Base-by-base conservation (phyloP, 2,888 invertebrate genomes). In the Brassicogethes aeneus region DNA sequence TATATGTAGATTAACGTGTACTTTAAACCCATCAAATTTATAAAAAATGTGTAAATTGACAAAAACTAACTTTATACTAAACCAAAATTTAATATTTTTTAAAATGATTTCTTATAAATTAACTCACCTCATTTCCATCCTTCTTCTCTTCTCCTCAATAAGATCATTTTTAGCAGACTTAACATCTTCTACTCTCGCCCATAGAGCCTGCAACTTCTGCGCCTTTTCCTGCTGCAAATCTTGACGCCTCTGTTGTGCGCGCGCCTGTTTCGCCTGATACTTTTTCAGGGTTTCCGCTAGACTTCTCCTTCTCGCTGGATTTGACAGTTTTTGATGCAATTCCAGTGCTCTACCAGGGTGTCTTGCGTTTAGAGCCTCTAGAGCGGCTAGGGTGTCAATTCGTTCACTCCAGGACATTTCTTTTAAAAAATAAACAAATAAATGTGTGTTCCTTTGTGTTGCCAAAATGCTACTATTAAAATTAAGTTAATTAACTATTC, bases 301-400 rank as follows among this genome's bases (percentile, higher is more conserved):
- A n/a, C 86, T 85, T 30, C 87, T 75, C 40, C 85, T 78, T n/a
- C 90, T 75, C 1, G 90, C 86, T 0, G 94, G 94, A 35, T 90
- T 91, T 0, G 92, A 92, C 0, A 97, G 70, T 62, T 95, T 96
- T 53, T 93, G 92, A 66, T 95, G 95, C 34, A 96, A 73, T 53
- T 94, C 90, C 44, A 91, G 79, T 0, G 92, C 93, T 39, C 94
- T 76, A 15, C 92, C 95, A 0, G 96, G 95, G 63, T 91, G 88
- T n/a, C 94, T 76, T 0, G 85, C 84, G 0, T 85, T 86, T 15
- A 88, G 68, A 0, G 82, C 87, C 53, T 87, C 82, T 12, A 90
- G 61, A 2, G 82, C 85, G 1, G 85, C 85, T 53, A 87, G 66
- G 3, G 82, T 84, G 51, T 90, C 88, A 42, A 89, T 80, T 12